Conservation (phyloP, 2,888 invertebrate species). For the Plemyria rubiginata region DNA sequence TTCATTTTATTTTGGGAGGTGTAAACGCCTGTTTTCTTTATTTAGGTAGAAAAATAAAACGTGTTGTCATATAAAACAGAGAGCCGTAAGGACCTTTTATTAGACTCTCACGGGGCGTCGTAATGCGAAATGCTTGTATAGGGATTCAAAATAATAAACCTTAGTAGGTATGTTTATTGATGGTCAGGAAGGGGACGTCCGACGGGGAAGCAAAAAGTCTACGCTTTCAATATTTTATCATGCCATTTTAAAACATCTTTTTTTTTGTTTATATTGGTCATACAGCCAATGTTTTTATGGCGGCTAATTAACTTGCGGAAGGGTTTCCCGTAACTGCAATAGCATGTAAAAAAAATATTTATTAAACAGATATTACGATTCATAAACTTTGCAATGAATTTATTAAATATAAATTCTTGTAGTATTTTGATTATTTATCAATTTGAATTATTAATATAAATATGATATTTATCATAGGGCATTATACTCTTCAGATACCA, state of each 20-base stretch:
- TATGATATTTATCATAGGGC: too few species aligned
- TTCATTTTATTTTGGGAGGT: too few species aligned
- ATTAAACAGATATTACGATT: too few species aligned
- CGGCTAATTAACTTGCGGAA: too few species aligned
- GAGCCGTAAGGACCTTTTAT: slow-evolving; percentile 48
- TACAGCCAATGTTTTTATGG: neutral
- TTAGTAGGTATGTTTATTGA: slow-evolving; percentile 17
- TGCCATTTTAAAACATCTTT: neutral
- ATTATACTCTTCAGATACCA: too few species aligned
- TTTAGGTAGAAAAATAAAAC: slow-evolving; percentile 49
- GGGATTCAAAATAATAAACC: slow-evolving; percentile 31
- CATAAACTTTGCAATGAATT: too few species aligned
- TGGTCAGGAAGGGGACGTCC: slow-evolving; percentile 4
- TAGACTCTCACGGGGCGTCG: slow-evolving; percentile 42
- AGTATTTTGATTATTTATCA: too few species aligned
- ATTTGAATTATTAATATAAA: too few species aligned
- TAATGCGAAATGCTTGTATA: slow-evolving; percentile 41
- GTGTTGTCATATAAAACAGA: slow-evolving; percentile 44
- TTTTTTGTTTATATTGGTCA: neutral
- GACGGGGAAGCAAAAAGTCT: slow-evolving; percentile 26
- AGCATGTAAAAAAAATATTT: too few species aligned
- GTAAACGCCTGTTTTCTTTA: slow-evolving; percentile 19
- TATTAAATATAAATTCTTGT: too few species aligned
- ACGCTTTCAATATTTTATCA: slow-evolving; percentile 31
- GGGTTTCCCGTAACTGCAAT: too few species aligned